These are phyloP conservation scores for Petaurus breviceps DNA, from an alignment of 2,113 vertebrate genomes.

Conservation along the genomic window DNA sequence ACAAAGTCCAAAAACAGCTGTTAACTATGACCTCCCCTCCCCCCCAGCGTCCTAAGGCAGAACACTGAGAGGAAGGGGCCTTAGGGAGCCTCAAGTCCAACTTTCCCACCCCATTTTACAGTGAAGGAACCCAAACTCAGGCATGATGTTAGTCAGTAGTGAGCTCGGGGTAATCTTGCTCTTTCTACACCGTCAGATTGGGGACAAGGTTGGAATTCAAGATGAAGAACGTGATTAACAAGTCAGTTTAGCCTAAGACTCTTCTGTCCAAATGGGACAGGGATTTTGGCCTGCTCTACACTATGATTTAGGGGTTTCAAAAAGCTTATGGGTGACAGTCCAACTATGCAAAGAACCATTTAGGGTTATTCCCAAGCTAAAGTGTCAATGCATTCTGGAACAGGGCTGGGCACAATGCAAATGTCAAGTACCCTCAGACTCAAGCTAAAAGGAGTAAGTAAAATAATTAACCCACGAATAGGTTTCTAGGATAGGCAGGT, in stretches of 20 bases:
- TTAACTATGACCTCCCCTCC: neutral
- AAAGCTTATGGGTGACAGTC: conserved; percentile 28
- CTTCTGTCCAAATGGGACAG: neutral
- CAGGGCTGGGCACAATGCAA: conserved; percentile 25
- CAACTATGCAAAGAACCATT: conserved; percentile 43
- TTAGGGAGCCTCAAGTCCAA: neutral
- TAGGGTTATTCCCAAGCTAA: neutral
- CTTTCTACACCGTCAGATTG: conserved; percentile 21
- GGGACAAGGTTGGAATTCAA: conserved; percentile 16
- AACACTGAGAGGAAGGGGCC: neutral
- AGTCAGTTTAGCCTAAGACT: conserved; percentile 35
- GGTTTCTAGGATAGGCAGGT: neutral
- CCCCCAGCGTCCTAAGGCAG: neutral
- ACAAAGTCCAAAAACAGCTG: neutral
- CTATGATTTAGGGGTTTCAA: conserved; percentile 22
- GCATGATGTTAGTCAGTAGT: neutral
- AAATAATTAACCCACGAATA: conserved; percentile 41
- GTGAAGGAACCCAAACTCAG: neutral
- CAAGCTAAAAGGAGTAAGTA: conserved; percentile 21
- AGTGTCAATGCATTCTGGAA: conserved; percentile 54
- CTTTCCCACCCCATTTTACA: neutral
- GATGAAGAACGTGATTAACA: conserved; percentile 45
- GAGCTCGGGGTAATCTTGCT: neutral
- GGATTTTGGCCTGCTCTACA: conserved; percentile 33
- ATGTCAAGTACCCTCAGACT: conserved; percentile 11